Evolutionary conservation across 2,113 vertebrate species (phyloP), one percentile per base, ranked within the genome.

Genomic region (Stercorarius parasiticus): DNA sequence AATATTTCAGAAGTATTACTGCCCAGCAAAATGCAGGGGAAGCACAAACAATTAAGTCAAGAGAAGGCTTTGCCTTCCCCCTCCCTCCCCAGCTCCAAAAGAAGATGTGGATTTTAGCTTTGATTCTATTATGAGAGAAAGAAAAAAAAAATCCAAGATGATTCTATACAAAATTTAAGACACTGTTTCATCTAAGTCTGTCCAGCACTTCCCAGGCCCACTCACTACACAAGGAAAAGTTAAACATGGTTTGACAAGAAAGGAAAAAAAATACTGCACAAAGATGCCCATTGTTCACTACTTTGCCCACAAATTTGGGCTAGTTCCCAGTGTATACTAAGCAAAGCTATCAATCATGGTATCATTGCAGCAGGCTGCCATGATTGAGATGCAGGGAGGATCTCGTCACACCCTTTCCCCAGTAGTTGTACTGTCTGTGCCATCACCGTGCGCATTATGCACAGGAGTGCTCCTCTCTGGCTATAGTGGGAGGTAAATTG

Each of bases 381-480:
- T 7, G 36, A 18, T 0, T 36, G 56, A 67, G 69, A 3, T 14
- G 55, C 17, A 64, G 38, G 61, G 20, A 55, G 40, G 50, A 25
- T 23, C 34, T 47, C 6, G 6, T 13, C 77, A 36, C 11, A 40
- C 17, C 36, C 40, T 25, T 5, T 18, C 36, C 56, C 67, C 82
- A 22, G 22, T 0, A 7, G 23, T 0, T 38, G 36, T 20, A 15
- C 18, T 15, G 58, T 1, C 58, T 45, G 53, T 12, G 58, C 16
- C 65, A 38, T 4, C 59, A 17, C 30, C 2, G 0, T 0, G 13
- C 3, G 70, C 64, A 21, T 4, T 1, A 7, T n/a, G 43, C 82
- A 55, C 62, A 40, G 43, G 52, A 59, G 49, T 6, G 7, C 79
- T 47, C 40, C 30, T 32, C 30, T 0, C 36, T 50, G 52, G 3